Conservation (phyloP, 2,888 invertebrate genomes). For the Dicyrtomina minuta region DNA sequence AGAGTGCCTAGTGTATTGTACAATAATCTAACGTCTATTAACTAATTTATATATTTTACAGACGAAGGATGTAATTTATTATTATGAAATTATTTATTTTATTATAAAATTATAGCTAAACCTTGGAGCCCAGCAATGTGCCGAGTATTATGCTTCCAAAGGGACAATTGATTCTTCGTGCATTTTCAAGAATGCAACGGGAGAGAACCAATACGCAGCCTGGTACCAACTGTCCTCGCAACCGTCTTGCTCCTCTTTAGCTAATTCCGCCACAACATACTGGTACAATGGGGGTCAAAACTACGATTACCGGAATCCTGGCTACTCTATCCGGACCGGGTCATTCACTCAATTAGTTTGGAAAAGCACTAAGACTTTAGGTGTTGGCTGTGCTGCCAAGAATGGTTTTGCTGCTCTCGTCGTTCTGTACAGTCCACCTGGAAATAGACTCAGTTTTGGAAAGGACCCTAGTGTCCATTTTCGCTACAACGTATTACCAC, state of each 20-base stretch:
- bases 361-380: slow-evolving; percentile 4
- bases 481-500: slow-evolving; percentile 2
- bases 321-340: background rate
- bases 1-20: background rate
- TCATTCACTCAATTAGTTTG: slow-evolving; percentile 29
- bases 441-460: slow-evolving; percentile 3
- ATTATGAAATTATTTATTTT: background rate
- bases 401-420: slow-evolving; percentile 13
- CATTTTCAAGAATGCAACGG: slow-evolving; percentile 25
- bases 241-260: background rate
- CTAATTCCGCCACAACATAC: slow-evolving; percentile 27
- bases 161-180: slow-evolving; percentile 26
- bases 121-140: slow-evolving; percentile 23
- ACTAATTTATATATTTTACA: background rate
- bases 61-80: background rate
- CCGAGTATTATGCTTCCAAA: slow-evolving; percentile 23
- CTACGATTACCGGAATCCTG: slow-evolving; percentile 20
- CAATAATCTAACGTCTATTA: background rate
- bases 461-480: slow-evolving; percentile 2
- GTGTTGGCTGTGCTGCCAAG: slow-evolving; percentile 11
- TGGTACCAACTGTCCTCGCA: slow-evolving; percentile 7
- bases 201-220: slow-evolving; percentile 34
- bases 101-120: slow-evolving; percentile 5
- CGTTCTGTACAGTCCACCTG: slow-evolving; percentile 17
- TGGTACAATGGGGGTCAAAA: slow-evolving; percentile 31